Evolutionary conservation across 2,113 vertebrate species (phyloP).

Genomic region (Larimichthys polyactis): DNA sequence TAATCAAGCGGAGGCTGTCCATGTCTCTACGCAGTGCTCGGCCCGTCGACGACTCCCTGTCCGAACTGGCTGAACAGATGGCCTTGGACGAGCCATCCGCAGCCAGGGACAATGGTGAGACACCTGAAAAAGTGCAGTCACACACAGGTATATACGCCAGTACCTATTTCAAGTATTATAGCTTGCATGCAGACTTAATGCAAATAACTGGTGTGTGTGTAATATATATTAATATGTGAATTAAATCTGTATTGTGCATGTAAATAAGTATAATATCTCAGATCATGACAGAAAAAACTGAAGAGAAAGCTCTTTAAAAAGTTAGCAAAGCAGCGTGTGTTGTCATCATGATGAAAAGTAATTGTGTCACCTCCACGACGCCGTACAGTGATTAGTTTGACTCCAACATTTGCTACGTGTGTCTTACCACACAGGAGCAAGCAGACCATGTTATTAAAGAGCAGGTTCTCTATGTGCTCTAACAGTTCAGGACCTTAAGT

Average conservation of each 20-base stretch:
- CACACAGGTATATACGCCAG: conserved; percentile 14
- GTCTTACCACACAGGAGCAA: conserved; percentile 10
- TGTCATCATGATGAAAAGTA: conserved; percentile 16
- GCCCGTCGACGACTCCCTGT: conserved; percentile 86
- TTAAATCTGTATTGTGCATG: not conserved
- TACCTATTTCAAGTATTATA: not conserved
- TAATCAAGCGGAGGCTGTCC: conserved; percentile 87
- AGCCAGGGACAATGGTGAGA: conserved; percentile 83
- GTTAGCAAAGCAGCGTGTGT: not conserved
- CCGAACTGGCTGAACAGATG: conserved; percentile 85
- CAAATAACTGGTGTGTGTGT: not conserved
- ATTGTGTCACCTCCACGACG: conserved; percentile 22
- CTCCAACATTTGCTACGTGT: conserved; percentile 32
- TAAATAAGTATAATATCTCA: not conserved
- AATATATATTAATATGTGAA: not conserved
- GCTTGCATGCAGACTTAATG: not conserved
- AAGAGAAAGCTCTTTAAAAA: conserved; percentile 3
- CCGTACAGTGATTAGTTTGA: conserved; percentile 31
- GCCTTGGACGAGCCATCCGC: conserved; percentile 79
- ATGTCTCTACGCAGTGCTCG: conserved; percentile 86
- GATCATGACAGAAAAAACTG: not conserved
- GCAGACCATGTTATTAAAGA: not conserved
- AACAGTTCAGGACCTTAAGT: not conserved
- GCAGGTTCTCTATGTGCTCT: not conserved
- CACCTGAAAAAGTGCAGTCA: not conserved